phyloP scores from a whole-genome alignment of 2,888 invertebrate genomes.

The Volucella inanis region DNA sequence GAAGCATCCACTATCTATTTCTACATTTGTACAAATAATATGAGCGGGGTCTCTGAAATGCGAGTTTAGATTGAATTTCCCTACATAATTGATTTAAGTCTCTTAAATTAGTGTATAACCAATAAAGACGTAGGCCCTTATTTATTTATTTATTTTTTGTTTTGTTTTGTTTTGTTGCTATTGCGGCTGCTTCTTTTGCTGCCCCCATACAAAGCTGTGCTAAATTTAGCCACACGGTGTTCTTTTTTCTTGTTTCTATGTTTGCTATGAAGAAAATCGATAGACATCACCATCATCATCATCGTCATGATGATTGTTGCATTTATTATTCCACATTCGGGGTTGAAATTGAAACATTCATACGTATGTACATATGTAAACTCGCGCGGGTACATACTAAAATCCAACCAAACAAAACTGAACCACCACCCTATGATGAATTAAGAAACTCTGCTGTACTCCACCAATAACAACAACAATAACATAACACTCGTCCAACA shows the following conservation, averaged over 20 bases:
- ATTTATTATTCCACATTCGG: slow-evolving; percentile 73
- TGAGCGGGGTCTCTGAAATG: neutral
- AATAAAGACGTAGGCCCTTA: slow-evolving; percentile 15
- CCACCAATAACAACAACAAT: slow-evolving; percentile 48
- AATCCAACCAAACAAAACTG: slow-evolving; percentile 17
- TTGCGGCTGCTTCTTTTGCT: slow-evolving; percentile 13
- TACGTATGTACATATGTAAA: neutral
- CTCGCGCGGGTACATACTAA: slow-evolving; percentile 11
- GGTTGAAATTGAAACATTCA: slow-evolving; percentile 52
- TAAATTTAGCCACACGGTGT: slow-evolving; percentile 63
- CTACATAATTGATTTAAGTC: slow-evolving; percentile 56
- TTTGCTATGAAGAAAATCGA: slow-evolving; percentile 66
- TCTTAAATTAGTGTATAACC: slow-evolving; percentile 10
- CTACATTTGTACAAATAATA: no score
- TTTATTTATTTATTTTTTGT: no score
- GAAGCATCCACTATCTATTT: no score
- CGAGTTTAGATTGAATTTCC: slow-evolving; percentile 19
- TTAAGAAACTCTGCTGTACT: slow-evolving; percentile 53
- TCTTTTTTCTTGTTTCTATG: slow-evolving; percentile 38
- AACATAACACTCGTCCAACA: slow-evolving; percentile 6
- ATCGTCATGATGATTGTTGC: slow-evolving; percentile 72
- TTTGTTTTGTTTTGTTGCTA: neutral
- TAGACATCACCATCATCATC: slow-evolving; percentile 64
- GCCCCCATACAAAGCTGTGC: slow-evolving; percentile 65
- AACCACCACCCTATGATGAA: slow-evolving; percentile 49